These are phyloP conservation scores for Xylophagus ater DNA, from an alignment of 2,888 invertebrate genomes.

Conservation along the genomic window DNA sequence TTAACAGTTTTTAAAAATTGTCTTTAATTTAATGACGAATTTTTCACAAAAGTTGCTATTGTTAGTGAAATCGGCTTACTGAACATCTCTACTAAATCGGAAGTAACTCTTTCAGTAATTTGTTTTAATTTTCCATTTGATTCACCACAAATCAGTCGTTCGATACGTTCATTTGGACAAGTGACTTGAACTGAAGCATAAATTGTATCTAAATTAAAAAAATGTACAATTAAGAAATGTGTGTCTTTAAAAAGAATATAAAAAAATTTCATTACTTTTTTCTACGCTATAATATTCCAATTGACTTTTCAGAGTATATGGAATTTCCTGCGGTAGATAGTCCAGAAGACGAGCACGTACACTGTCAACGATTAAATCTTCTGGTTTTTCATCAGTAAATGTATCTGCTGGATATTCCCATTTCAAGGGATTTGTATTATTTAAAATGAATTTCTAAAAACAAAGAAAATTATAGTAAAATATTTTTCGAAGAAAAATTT, in stretches of 20 bases:
- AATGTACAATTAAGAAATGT: not conserved
- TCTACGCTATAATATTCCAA: constrained; percentile 57
- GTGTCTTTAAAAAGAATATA: constrained; percentile 3
- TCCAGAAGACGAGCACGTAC: constrained; percentile 78
- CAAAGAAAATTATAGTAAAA: not conserved
- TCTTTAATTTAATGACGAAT: constrained; percentile 5
- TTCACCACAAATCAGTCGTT: constrained; percentile 55
- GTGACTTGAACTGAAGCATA: constrained; percentile 48
- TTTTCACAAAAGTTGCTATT: constrained; percentile 26
- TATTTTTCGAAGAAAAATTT: not conserved
- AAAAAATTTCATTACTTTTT: constrained; percentile 36
- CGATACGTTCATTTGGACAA: constrained; percentile 52
- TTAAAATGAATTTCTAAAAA: constrained; percentile 21
- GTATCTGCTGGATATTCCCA: constrained; percentile 57
- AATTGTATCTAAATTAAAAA: constrained; percentile 39
- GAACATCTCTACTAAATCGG: constrained; percentile 53
- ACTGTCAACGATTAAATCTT: constrained; percentile 56
- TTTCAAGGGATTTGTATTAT: constrained; percentile 48
- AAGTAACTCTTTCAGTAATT: constrained; percentile 54
- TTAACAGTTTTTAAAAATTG: no score
- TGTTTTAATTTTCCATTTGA: constrained; percentile 57
- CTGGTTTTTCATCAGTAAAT: constrained; percentile 64
- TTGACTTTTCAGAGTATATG: constrained; percentile 57
- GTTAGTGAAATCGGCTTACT: constrained; percentile 43
- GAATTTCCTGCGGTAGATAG: constrained; percentile 72